Evolutionary conservation across 2,888 invertebrate species (phyloP).

Genomic region (Himalopsyche japonica): DNA sequence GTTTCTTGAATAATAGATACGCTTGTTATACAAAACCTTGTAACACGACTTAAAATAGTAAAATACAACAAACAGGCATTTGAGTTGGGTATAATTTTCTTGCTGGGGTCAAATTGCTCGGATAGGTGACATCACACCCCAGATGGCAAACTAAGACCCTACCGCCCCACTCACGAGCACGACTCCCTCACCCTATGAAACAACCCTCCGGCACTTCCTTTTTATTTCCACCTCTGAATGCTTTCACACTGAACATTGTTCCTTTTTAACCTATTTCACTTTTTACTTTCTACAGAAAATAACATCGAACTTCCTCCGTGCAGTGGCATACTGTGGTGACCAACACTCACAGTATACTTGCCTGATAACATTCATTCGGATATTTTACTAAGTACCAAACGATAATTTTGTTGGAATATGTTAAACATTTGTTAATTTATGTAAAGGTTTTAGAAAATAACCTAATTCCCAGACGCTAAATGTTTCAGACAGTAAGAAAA

Average conservation of each 20-base stretch:
- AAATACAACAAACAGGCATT: too few species aligned
- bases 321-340: background rate
- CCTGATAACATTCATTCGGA: too few species aligned
- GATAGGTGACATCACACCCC: background rate
- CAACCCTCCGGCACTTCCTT: constrained; percentile 35
- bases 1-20: too few species aligned
- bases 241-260: constrained; percentile 38
- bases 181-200: background rate
- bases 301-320: constrained; percentile 25
- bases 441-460: too few species aligned
- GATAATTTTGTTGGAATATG: too few species aligned
- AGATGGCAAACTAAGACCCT: background rate
- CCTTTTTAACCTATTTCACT: constrained; percentile 38
- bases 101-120: background rate
- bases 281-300: constrained; percentile 37
- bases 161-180: background rate
- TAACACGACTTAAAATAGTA: too few species aligned
- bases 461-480: too few species aligned
- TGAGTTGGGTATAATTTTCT: background rate
- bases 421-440: too few species aligned
- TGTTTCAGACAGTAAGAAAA: too few species aligned
- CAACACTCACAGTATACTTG: too few species aligned
- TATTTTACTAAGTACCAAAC: too few species aligned
- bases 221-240: constrained; percentile 39
- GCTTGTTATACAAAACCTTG: too few species aligned